Evolutionary conservation across 2,797 vertebrate genomes (phyloP).

Genomic region (Neosilurus mollespiculum): DNA sequence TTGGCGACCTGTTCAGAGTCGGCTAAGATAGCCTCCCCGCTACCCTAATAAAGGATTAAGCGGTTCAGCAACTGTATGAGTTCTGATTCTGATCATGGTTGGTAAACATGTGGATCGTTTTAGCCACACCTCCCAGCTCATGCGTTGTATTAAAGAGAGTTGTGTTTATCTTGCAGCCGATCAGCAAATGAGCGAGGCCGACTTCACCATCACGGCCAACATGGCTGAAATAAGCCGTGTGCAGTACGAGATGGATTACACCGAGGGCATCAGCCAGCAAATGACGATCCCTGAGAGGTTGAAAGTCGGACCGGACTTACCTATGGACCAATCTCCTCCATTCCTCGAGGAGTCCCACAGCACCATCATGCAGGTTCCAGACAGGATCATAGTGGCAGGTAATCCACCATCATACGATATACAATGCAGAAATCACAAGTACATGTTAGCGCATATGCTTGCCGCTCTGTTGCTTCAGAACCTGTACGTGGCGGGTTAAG

Average conservation of each 20-base stretch:
- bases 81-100: background rate
- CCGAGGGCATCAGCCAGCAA: conserved; percentile 92
- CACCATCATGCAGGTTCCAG: conserved; percentile 92
- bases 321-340: conserved; percentile 70
- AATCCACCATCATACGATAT: background rate
- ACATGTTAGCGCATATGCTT: too few species aligned
- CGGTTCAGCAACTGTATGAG: too few species aligned
- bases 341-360: conserved; percentile 74
- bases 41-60: too few species aligned
- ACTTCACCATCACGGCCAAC: conserved; percentile 81
- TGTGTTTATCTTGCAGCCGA: background rate
- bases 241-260: conserved; percentile 94
- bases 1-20: too few species aligned
- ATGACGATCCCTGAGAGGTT: conserved; percentile 95
- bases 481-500: background rate
- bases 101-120: background rate
- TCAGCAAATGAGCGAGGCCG: conserved; percentile 78
- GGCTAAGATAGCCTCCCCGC: too few species aligned
- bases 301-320: conserved; percentile 77
- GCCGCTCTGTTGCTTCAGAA: too few species aligned
- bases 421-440: too few species aligned
- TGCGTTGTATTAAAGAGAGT: background rate
- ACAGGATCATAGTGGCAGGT: conserved; percentile 94
- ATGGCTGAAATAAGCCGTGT: conserved; percentile 92
- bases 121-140: background rate